phyloP scores from a whole-genome alignment of 2,888 invertebrate genomes.

The Dascillus cervinus region DNA sequence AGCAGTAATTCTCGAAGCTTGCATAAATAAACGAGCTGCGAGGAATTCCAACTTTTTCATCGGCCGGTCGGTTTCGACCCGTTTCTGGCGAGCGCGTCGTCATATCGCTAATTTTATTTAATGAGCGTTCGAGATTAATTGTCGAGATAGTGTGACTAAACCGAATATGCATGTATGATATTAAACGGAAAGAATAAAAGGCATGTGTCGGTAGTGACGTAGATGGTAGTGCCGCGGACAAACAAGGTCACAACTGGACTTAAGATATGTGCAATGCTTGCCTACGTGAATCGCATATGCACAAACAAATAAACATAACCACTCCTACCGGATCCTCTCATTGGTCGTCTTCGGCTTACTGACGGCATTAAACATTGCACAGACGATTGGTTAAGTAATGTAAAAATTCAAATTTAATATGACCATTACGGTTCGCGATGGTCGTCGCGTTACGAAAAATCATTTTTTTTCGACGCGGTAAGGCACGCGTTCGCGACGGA shows the following conservation, averaged over 20 bases:
- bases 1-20: too few species aligned
- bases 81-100: too few species aligned
- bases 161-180: too few species aligned
- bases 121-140: too few species aligned
- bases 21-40: too few species aligned
- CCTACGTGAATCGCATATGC: conserved; percentile 38
- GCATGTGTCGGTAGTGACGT: conserved; percentile 14
- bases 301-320: conserved; percentile 39
- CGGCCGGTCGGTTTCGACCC: too few species aligned
- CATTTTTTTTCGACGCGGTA: neutral
- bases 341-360: conserved; percentile 32
- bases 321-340: conserved; percentile 34
- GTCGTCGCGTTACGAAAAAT: too few species aligned
- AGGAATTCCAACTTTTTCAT: too few species aligned
- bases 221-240: conserved; percentile 23
- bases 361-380: conserved; percentile 38
- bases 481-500: neutral
- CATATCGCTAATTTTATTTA: too few species aligned
- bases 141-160: too few species aligned
- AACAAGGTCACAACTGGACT: conserved; percentile 25
- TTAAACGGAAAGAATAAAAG: neutral
- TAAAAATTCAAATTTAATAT: conserved; percentile 45
- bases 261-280: conserved; percentile 32
- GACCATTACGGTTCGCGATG: neutral
- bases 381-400: conserved; percentile 43